Conservation (phyloP, 1,140 invertebrate genomes). For the Phenacoccus solenopsis region DNA sequence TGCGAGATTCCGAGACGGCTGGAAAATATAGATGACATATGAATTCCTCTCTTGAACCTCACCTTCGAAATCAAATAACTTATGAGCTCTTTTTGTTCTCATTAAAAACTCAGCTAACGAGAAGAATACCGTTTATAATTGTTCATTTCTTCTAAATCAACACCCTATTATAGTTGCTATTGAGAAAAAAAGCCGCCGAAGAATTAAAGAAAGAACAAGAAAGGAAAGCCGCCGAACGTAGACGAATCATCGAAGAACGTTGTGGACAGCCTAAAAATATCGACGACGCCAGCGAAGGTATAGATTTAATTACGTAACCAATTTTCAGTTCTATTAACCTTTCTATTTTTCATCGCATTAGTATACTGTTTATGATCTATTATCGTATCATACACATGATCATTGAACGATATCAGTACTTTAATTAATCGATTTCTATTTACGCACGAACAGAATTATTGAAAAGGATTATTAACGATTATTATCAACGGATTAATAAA, state of each 20-base stretch:
- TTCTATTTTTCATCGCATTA: no score
- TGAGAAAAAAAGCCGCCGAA: constrained; percentile 99
- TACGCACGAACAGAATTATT: constrained; percentile 44
- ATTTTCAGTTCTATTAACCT: constrained; percentile 20
- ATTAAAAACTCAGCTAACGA: no score
- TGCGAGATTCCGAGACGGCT: no score
- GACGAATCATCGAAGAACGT: constrained; percentile 90
- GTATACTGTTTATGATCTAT: no score
- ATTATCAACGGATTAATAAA: constrained; percentile 72
- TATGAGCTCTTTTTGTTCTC: no score
- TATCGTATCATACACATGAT: no score
- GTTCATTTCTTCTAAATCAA: not conserved
- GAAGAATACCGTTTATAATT: no score
- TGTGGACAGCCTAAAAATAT: constrained; percentile 80
- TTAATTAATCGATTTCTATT: constrained; percentile 5
- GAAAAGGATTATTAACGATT: constrained; percentile 67
- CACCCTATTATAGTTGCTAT: constrained; percentile 54
- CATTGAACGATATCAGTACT: not conserved
- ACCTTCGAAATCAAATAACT: no score
- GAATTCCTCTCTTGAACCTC: no score
- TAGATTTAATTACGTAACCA: constrained; percentile 26
- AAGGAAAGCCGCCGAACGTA: constrained; percentile 93
- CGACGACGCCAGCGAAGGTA: constrained; percentile 87
- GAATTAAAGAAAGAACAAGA: constrained; percentile 99
- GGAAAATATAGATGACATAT: no score